phyloP scores from a whole-genome alignment of 1,140 invertebrate species.

The Whitmania pigra region DNA sequence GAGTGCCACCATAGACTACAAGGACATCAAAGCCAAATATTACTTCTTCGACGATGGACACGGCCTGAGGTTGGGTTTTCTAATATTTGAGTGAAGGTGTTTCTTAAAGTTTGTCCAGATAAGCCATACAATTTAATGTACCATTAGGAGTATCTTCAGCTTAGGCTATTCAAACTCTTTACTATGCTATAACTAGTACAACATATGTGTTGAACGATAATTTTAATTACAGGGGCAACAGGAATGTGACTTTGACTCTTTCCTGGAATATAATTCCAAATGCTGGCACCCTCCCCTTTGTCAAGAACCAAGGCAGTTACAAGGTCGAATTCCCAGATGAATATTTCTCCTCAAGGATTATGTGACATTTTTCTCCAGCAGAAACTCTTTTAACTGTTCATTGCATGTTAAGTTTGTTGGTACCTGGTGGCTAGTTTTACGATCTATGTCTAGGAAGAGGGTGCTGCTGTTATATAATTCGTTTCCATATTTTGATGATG shows the following conservation, averaged over 20 bases:
- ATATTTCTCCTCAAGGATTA: conserved; percentile 59
- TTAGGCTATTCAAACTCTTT: too few species aligned
- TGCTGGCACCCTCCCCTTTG: conserved; percentile 77
- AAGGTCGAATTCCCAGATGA: conserved; percentile 75
- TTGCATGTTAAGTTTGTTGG: background rate
- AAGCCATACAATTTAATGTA: conserved; percentile 32
- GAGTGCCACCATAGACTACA: conserved; percentile 75
- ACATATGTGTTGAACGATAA: too few species aligned
- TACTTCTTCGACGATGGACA: conserved; percentile 99
- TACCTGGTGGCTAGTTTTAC: background rate
- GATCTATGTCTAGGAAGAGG: background rate
- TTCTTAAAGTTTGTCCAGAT: conserved; percentile 26
- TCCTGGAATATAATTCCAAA: conserved; percentile 98
- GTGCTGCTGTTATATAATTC: background rate
- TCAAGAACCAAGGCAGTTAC: conserved; percentile 67
- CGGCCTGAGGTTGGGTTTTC: conserved; percentile 64
- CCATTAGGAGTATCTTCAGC: background rate
- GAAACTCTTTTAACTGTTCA: background rate
- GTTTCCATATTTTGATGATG: background rate
- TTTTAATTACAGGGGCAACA: conserved; percentile 57
- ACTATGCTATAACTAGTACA: too few species aligned
- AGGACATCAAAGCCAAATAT: conserved; percentile 92
- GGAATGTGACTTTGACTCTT: conserved; percentile 80
- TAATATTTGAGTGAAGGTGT: background rate
- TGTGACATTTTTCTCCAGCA: conserved; percentile 44